Percentiles rank a stretch among this genome's conserved stretches.
Conservation (phyloP, 2,888 invertebrate species). For the Choreutis nemorana region DNA sequence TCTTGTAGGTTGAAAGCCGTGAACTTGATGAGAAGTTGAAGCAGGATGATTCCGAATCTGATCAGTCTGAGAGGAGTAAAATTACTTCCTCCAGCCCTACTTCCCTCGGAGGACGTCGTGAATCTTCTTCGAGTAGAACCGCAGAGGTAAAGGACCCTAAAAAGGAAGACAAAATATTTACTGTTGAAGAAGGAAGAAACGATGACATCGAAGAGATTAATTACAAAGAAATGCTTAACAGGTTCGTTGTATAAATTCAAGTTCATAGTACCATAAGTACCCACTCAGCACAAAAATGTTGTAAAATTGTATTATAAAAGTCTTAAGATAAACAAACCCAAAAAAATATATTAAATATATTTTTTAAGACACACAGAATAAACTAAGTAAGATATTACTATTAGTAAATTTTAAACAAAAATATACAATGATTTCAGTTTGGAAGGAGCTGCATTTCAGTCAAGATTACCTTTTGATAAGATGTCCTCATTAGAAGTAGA, state of each 20-base stretch:
- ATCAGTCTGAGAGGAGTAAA: conserved; percentile 70
- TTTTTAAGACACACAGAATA: too few species aligned
- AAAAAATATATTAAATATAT: too few species aligned
- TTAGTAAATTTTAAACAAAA: conserved; percentile 13
- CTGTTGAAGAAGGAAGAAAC: conserved; percentile 58
- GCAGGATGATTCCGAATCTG: conserved; percentile 69
- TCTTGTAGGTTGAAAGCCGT: conserved; percentile 54
- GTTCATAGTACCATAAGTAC: too few species aligned
- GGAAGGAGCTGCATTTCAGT: conserved; percentile 94
- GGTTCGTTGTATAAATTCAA: too few species aligned
- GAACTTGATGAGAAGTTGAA: conserved; percentile 75
- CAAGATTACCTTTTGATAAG: conserved; percentile 92
- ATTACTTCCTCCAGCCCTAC: conserved; percentile 66
- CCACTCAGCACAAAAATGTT: too few species aligned
- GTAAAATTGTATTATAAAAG: too few species aligned
- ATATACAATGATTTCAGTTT: conserved; percentile 57
- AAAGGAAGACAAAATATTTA: conserved; percentile 50
- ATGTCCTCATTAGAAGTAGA: conserved; percentile 93
- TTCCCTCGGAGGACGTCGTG: conserved; percentile 51
- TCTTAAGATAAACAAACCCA: too few species aligned
- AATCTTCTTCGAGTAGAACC: conserved; percentile 58
- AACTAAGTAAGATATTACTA: conserved; percentile 3
- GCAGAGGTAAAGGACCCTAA: conserved; percentile 49
- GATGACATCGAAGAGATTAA: conserved; percentile 73
- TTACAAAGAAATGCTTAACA: conserved; percentile 54